Conservation (phyloP, 2,113 vertebrate species). For the Salminus brasiliensis region DNA sequence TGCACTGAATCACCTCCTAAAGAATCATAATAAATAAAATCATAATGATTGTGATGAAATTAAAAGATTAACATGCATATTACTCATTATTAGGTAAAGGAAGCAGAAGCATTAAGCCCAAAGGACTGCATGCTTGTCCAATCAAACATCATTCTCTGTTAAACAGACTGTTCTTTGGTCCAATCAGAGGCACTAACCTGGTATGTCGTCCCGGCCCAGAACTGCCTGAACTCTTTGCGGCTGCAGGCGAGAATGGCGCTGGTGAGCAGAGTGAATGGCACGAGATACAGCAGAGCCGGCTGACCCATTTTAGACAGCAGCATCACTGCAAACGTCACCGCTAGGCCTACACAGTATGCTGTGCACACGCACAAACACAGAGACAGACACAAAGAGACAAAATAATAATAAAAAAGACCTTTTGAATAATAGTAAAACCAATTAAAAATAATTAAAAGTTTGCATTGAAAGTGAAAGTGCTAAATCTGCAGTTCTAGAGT, state of each 20-base stretch:
- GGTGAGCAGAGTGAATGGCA: constrained; percentile 90
- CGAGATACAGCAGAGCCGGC: constrained; percentile 94
- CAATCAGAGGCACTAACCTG: constrained; percentile 76
- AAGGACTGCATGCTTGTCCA: neutral
- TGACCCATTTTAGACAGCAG: constrained; percentile 89
- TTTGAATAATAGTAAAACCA: no score
- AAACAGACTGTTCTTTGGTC: neutral
- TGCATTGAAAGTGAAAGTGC: no score
- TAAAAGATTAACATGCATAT: neutral
- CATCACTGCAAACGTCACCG: constrained; percentile 87
- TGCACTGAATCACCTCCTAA: neutral
- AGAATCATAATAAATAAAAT: no score
- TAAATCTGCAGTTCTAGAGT: no score
- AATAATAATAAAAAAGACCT: no score
- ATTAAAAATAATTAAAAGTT: no score
- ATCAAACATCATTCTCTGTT: neutral
- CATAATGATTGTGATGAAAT: no score
- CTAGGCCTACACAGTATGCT: constrained; percentile 91
- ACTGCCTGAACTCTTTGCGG: constrained; percentile 87
- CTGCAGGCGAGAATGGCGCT: constrained; percentile 82
- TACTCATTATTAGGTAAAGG: neutral
- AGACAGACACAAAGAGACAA: neutral
- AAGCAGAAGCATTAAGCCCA: neutral
- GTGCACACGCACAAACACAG: constrained; percentile 1
- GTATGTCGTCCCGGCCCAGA: constrained; percentile 88